A percentile compares a stretch with the other conserved stretches of the same genome.
Conservation (phyloP, 2,888 invertebrate species). For the Xylophagus ater region DNA sequence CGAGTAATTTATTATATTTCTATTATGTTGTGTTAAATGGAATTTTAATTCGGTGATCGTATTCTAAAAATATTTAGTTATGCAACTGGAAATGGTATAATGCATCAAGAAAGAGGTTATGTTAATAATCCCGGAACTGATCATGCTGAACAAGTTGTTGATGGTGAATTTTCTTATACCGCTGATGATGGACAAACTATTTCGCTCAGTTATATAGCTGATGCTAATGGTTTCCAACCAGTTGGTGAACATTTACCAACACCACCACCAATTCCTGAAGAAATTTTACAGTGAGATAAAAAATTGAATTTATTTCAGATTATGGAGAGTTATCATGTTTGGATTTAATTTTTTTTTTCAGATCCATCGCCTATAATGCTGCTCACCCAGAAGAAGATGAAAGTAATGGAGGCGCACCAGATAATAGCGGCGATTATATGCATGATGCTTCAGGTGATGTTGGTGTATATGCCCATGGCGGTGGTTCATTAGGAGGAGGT, state of each 20-base stretch:
- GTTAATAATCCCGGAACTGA: no score
- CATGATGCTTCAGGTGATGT: slow-evolving; percentile 7
- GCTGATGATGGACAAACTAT: slow-evolving; percentile 51
- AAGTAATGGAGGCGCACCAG: slow-evolving; percentile 1
- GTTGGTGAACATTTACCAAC: slow-evolving; percentile 67
- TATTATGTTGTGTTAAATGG: no score
- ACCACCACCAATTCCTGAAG: slow-evolving; percentile 57
- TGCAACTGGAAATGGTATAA: slow-evolving; percentile 55
- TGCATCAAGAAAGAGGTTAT: slow-evolving; percentile 44
- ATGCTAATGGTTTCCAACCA: slow-evolving; percentile 66
- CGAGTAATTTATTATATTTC: no score
- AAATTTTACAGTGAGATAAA: slow-evolving; percentile 19
- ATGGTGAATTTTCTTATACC: slow-evolving; percentile 51
- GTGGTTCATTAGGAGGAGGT: slow-evolving; percentile 6
- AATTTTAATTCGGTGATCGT: no score
- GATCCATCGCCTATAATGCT: slow-evolving; percentile 18
- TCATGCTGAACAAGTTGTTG: slow-evolving; percentile 49
- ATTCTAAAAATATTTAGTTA: no score
- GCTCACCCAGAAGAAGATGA: slow-evolving; percentile 14
- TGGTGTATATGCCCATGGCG: slow-evolving; percentile 1
- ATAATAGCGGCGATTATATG: neutral
- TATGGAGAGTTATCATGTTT: neutral
- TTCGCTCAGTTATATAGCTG: slow-evolving; percentile 57
- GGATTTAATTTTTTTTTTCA: slow-evolving; percentile 3
- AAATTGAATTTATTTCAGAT: neutral